A percentile compares a stretch with the other conserved stretches of the same genome.
Evolutionary conservation across 1,140 invertebrate species (phyloP).

Genomic region (Drosophila murphyi): DNA sequence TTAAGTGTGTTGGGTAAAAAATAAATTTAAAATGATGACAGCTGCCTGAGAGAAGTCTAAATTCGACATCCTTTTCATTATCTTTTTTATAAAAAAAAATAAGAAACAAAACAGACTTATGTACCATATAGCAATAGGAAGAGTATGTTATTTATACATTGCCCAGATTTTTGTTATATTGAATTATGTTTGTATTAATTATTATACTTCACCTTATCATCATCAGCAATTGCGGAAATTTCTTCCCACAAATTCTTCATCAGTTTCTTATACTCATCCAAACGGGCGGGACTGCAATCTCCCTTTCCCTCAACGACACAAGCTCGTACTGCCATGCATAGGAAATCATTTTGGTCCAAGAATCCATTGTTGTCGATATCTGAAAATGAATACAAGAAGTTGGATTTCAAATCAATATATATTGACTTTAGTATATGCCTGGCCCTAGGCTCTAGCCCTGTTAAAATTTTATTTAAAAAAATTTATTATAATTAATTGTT

Average conservation of each 20-base stretch:
- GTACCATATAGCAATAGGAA: neutral
- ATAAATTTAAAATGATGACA: neutral
- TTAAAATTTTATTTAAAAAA: too few species aligned
- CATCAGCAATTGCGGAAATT: constrained; percentile 92
- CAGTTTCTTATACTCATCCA: constrained; percentile 91
- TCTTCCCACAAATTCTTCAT: constrained; percentile 94
- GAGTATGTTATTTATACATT: neutral
- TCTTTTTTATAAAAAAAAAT: neutral
- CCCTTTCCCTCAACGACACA: constrained; percentile 93
- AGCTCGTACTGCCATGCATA: constrained; percentile 91
- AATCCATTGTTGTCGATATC: constrained; percentile 94
- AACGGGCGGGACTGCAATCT: constrained; percentile 88
- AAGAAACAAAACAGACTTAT: neutral
- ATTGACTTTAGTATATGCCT: neutral
- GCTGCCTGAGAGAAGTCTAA: neutral
- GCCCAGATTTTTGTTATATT: neutral
- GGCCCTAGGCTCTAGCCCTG: too few species aligned
- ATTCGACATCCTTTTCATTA: neutral
- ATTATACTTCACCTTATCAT: constrained; percentile 89
- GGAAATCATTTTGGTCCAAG: constrained; percentile 92
- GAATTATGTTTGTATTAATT: neutral
- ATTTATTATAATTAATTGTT: too few species aligned
- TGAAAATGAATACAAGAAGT: constrained; percentile 67
- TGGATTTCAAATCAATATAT: neutral
- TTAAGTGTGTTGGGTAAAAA: neutral